phyloP scores from a whole-genome alignment of 2,113 vertebrate species.

The Aphyosemion australe region DNA sequence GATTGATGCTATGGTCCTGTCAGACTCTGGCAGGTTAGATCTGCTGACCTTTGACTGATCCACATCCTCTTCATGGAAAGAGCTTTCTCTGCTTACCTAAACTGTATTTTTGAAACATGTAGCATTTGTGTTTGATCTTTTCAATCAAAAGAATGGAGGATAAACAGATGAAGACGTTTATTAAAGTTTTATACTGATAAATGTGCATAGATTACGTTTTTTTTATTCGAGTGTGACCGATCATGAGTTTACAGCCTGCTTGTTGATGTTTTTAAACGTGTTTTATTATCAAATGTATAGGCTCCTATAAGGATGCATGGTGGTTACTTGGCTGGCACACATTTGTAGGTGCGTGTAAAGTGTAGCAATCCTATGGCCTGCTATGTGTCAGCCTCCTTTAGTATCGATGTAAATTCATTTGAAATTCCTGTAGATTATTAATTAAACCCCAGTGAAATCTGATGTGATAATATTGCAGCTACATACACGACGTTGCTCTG shows the following conservation, averaged over 20 bases:
- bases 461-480: constrained; percentile 29
- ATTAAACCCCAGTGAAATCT: background rate
- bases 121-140: no score
- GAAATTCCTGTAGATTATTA: background rate
- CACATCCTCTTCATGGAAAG: no score
- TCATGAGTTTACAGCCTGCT: no score
- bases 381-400: constrained; percentile 24
- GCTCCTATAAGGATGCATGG: background rate
- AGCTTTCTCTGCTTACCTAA: no score
- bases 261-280: background rate
- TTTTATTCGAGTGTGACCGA: background rate
- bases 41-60: no score
- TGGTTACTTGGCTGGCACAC: background rate
- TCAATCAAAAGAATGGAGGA: no score
- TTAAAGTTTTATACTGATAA: no score
- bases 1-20: no score
- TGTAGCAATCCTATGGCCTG: constrained; percentile 30
- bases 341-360: constrained; percentile 5
- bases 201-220: background rate
- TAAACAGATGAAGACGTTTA: no score
- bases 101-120: no score
- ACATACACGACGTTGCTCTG: constrained; percentile 19
- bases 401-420: constrained; percentile 8
- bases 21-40: no score
- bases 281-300: no score